Percentiles rank a stretch among this genome's conserved stretches.
These are phyloP conservation scores for Aphodius granarius DNA, from an alignment of 2,888 invertebrate species.

Conservation along the genomic window DNA sequence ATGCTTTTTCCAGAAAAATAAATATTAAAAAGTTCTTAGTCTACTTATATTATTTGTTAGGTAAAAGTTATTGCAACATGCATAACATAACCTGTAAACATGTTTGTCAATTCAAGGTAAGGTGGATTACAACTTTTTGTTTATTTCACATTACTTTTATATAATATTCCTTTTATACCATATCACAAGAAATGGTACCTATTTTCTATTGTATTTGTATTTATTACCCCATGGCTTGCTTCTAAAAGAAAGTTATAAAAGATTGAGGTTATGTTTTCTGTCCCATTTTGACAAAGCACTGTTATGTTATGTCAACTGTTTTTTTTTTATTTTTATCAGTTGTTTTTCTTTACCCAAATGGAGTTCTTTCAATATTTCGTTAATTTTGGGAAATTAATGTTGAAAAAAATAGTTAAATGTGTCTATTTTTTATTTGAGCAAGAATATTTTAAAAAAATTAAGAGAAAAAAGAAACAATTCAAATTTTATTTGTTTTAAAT, in stretches of 20 bases:
- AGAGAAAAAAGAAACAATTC: too few relatives aligned
- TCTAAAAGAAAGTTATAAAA: not conserved
- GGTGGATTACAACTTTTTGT: not conserved
- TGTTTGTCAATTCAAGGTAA: not conserved
- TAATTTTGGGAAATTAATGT: too few relatives aligned
- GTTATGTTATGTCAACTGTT: not conserved
- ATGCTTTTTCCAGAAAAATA: too few relatives aligned
- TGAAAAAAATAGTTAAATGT: too few relatives aligned
- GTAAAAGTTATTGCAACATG: not conserved
- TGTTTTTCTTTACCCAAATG: too few relatives aligned
- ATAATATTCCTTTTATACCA: not conserved
- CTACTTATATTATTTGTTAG: too few relatives aligned
- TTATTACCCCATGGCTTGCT: not conserved
- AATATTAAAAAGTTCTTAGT: too few relatives aligned
- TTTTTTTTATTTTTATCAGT: not conserved
- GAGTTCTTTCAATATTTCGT: too few relatives aligned
- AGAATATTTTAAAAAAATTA: too few relatives aligned
- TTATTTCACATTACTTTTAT: not conserved
- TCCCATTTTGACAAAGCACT: not conserved
- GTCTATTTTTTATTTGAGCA: too few relatives aligned
- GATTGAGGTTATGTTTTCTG: not conserved
- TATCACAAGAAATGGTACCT: not conserved
- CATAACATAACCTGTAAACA: not conserved
- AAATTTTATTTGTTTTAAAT: slow-evolving; percentile 19
- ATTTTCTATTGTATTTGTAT: not conserved